phyloP scores from a whole-genome alignment of 1,140 invertebrate species.

The Drosophila orosa region DNA sequence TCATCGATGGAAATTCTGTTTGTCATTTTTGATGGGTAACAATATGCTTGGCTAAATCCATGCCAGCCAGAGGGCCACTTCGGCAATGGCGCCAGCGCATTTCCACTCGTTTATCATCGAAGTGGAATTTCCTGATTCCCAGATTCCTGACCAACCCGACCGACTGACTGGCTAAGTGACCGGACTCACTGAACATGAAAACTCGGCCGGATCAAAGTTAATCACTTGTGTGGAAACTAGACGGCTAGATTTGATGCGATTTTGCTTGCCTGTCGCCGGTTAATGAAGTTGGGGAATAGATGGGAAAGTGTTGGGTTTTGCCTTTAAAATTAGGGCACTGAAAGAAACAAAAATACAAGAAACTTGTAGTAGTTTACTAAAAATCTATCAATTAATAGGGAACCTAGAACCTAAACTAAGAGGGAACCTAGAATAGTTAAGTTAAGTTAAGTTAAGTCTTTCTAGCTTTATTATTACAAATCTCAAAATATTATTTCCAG shows the following conservation, averaged over 20 bases:
- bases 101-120: conserved; percentile 51
- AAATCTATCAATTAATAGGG: too few species aligned
- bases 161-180: conserved; percentile 15
- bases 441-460: too few species aligned
- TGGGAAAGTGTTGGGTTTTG: neutral
- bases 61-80: conserved; percentile 35
- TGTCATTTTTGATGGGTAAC: conserved; percentile 36
- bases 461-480: too few species aligned
- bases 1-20: conserved; percentile 53
- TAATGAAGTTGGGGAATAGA: conserved; percentile 47
- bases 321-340: conserved; percentile 2
- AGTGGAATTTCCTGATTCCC: conserved; percentile 26
- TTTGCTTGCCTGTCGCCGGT: conserved; percentile 30
- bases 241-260: conserved; percentile 27
- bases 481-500: neutral
- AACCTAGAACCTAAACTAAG: too few species aligned
- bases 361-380: too few species aligned
- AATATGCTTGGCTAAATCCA: conserved; percentile 39
- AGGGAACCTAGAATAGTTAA: too few species aligned
- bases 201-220: conserved; percentile 42
- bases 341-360: neutral
- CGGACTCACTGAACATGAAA: conserved; percentile 24
- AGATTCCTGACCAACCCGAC: conserved; percentile 12
- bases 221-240: conserved; percentile 49
- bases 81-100: conserved; percentile 8